These are phyloP conservation scores for Junco hyemalis DNA, from an alignment of 2,113 vertebrate genomes.

Conservation along the genomic window DNA sequence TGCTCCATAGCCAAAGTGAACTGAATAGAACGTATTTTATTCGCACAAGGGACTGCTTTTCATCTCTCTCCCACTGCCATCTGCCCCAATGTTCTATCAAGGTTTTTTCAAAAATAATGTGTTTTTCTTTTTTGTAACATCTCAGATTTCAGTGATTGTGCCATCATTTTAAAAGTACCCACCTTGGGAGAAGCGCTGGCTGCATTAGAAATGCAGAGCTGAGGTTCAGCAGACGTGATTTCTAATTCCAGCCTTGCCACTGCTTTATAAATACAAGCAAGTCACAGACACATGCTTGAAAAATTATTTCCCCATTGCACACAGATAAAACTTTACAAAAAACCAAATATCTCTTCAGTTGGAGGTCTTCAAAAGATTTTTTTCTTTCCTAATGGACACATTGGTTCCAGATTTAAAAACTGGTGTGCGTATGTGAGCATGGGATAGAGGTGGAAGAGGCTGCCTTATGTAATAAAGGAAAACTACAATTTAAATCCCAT, in stretches of 20 bases:
- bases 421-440: accelerated
- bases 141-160: background rate
- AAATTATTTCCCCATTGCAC: background rate
- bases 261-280: background rate
- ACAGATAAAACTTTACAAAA: background rate
- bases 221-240: background rate
- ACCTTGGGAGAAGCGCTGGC: background rate
- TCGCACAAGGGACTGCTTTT: background rate
- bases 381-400: background rate
- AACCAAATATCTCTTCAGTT: background rate
- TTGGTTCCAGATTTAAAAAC: background rate
- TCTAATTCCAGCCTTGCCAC: background rate
- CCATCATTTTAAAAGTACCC: background rate
- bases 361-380: background rate
- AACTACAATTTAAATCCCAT: background rate
- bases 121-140: background rate
- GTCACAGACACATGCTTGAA: background rate
- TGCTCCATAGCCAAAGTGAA: background rate
- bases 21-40: background rate
- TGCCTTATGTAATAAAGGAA: background rate
- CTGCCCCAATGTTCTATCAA: background rate
- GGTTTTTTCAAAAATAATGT: background rate
- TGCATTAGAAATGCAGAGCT: background rate
- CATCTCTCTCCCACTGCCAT: background rate
- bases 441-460: background rate